A percentile compares a stretch with the other conserved stretches of the same genome.
Evolutionary conservation across 35 echinoderm and acorn worm genomes (phyloP).

Genomic region (Eucidaris tribuloides): DNA sequence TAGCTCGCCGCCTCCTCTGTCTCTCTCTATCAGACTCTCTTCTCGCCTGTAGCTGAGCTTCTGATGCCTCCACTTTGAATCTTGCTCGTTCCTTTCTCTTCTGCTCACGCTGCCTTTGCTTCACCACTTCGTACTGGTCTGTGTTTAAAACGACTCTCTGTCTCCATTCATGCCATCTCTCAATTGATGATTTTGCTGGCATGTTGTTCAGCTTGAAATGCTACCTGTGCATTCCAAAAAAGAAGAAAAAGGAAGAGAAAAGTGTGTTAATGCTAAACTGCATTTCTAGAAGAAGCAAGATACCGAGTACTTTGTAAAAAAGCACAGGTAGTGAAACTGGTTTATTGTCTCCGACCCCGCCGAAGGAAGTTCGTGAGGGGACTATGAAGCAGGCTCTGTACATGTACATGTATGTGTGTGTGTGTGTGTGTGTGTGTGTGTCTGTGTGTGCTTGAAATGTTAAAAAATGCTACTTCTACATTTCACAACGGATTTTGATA

Average conservation of each 20-base stretch:
- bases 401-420: not conserved
- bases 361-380: too few relatives aligned
- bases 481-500: too few relatives aligned
- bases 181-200: not conserved
- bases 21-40: not conserved
- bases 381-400: too few relatives aligned
- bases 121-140: not conserved
- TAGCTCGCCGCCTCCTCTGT: not conserved
- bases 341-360: too few relatives aligned
- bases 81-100: constrained; percentile 7
- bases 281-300: too few relatives aligned
- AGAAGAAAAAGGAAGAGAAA: not conserved
- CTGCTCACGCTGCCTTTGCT: constrained; percentile 15
- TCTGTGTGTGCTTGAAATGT: not conserved
- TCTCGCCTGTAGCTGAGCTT: not conserved
- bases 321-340: too few relatives aligned
- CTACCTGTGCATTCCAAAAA: not conserved
- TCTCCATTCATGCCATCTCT: constrained; percentile 13
- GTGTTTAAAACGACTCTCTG: not conserved
- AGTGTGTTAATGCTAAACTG: too few relatives aligned
- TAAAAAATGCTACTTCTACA: too few relatives aligned
- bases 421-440: not conserved
- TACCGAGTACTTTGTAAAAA: too few relatives aligned
- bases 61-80: not conserved
- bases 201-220: not conserved